Evolutionary conservation across 2,888 invertebrate genomes (phyloP).

Genomic region (Acrobasis suavella): DNA sequence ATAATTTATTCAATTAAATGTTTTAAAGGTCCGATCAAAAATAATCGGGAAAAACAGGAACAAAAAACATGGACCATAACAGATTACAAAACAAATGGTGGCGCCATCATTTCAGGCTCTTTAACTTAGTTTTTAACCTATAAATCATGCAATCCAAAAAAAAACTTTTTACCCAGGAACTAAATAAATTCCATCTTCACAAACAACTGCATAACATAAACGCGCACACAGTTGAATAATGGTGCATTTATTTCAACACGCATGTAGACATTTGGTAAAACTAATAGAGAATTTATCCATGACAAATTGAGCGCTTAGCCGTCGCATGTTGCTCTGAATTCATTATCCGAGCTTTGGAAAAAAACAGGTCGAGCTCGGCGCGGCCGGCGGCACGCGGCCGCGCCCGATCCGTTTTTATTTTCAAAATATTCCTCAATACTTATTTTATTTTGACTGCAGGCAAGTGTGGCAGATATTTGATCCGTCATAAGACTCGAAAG

Average conservation of each 20-base stretch:
- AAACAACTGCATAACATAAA: too few species aligned
- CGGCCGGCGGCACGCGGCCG: not conserved
- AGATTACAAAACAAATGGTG: too few species aligned
- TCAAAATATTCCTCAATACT: conserved; percentile 26
- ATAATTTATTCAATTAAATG: too few species aligned
- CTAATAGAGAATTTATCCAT: conserved; percentile 64
- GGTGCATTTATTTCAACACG: conserved; percentile 44
- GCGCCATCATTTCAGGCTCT: too few species aligned
- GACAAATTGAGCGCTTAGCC: conserved; percentile 67
- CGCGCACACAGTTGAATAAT: conserved; percentile 11
- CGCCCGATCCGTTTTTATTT: conserved; percentile 35
- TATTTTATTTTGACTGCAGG: not conserved
- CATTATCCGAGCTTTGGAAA: conserved; percentile 53
- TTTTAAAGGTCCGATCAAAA: too few species aligned
- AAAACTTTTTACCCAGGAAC: too few species aligned
- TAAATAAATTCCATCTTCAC: too few species aligned
- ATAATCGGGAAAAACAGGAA: too few species aligned
- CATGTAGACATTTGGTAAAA: conserved; percentile 46
- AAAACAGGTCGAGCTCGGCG: conserved; percentile 48
- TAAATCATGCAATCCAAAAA: too few species aligned
- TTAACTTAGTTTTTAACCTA: too few species aligned
- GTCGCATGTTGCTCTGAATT: conserved; percentile 59
- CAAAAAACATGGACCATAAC: too few species aligned
- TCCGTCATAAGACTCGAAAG: conserved; percentile 1
- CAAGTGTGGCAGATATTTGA: not conserved